A percentile compares a stretch with the other conserved stretches of the same genome.
Evolutionary conservation across 2,888 invertebrate genomes (phyloP).

Genomic region (Hydrotaea cyrtoneurina): DNA sequence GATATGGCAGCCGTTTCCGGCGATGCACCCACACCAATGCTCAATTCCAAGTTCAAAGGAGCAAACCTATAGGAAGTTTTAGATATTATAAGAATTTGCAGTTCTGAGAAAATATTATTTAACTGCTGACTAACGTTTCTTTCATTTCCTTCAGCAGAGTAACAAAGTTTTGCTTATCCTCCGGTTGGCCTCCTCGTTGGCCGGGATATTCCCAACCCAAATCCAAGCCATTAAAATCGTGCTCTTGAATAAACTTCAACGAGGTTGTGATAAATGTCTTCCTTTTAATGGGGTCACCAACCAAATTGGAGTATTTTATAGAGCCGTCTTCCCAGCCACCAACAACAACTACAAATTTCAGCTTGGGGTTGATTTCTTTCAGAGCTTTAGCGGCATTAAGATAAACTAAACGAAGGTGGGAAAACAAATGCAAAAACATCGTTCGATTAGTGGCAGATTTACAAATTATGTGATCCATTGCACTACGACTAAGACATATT

Average conservation of each 20-base stretch:
- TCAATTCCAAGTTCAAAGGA: conserved; percentile 78
- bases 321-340: conserved; percentile 98
- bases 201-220: conserved; percentile 97
- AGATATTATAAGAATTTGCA: too few species aligned
- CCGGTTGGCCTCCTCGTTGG: conserved; percentile 81
- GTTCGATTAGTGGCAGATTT: too few species aligned
- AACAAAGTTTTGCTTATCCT: conserved; percentile 60
- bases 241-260: conserved; percentile 87
- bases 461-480: too few species aligned
- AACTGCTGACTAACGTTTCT: conserved; percentile 68
- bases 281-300: conserved; percentile 87
- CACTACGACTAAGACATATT: too few species aligned
- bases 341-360: conserved; percentile 90
- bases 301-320: conserved; percentile 91
- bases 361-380: conserved; percentile 70
- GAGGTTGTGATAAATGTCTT: conserved; percentile 88
- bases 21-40: conserved; percentile 83
- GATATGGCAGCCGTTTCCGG: conserved; percentile 69
- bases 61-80: conserved; percentile 15
- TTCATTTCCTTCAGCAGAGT: conserved; percentile 70
- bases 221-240: conserved; percentile 94
- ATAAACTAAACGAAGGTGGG: conserved; percentile 63
- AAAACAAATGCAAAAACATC: too few species aligned
- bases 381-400: conserved; percentile 71
- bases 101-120: too few species aligned